A percentile compares a stretch with the other conserved stretches of the same genome.
These are phyloP conservation scores for Nebria salina DNA, from an alignment of 2,888 invertebrate species.

Conservation along the genomic window DNA sequence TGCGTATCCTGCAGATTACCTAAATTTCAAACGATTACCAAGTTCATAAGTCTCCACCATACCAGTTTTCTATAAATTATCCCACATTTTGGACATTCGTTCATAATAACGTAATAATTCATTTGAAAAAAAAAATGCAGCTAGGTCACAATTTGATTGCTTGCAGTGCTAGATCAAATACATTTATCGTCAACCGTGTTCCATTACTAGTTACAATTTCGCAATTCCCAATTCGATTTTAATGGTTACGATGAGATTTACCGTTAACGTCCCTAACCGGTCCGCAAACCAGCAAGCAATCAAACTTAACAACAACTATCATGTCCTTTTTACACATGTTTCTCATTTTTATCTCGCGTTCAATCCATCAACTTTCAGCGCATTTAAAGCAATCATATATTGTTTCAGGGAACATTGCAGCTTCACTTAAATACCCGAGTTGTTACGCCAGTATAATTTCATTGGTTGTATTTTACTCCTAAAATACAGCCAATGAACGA, in stretches of 20 bases:
- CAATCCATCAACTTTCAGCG: background rate
- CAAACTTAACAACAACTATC: constrained; percentile 21
- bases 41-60: background rate
- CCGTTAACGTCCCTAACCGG: background rate
- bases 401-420: too few relatives aligned
- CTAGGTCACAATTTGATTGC: too few relatives aligned
- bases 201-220: background rate
- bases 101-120: background rate
- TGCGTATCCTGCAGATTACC: background rate
- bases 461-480: too few relatives aligned
- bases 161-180: too few relatives aligned
- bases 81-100: background rate
- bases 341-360: background rate
- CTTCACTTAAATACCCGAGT: too few relatives aligned
- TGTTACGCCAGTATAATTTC: too few relatives aligned
- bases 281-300: constrained; percentile 10
- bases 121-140: too few relatives aligned
- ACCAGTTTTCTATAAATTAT: background rate
- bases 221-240: constrained; percentile 20
- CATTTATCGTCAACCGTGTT: too few relatives aligned
- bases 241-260: constrained; percentile 40
- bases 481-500: too few relatives aligned
- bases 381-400: background rate
- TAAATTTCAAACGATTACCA: background rate
- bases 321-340: background rate